phyloP scores from a whole-genome alignment of 2,888 invertebrate species.

The Xanthostigma xanthostigma region DNA sequence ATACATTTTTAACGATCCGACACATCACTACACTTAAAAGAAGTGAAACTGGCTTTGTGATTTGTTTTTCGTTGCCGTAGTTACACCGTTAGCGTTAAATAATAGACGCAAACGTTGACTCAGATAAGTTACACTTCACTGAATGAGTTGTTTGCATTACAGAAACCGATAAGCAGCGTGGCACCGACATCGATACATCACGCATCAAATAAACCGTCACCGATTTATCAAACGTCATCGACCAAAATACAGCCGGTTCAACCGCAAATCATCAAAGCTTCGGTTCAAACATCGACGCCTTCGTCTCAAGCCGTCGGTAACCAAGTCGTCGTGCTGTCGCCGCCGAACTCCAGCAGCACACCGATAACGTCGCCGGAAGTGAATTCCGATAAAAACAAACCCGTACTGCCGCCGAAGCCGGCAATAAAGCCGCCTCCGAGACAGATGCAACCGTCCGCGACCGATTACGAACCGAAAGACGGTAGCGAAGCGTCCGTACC shows the following conservation, averaged over 20 bases:
- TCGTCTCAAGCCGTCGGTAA: constrained; percentile 17
- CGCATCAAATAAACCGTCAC: constrained; percentile 47
- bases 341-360: neutral
- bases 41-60: no score
- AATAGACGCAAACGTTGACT: no score
- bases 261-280: constrained; percentile 48
- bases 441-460: constrained; percentile 24
- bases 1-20: no score
- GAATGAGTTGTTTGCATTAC: constrained; percentile 22
- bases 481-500: constrained; percentile 12
- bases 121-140: no score
- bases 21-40: no score
- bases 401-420: constrained; percentile 74
- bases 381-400: constrained; percentile 34
- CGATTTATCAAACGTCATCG: constrained; percentile 66
- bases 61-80: no score
- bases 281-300: neutral
- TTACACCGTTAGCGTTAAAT: no score
- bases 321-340: constrained; percentile 14
- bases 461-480: constrained; percentile 18
- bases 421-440: constrained; percentile 44
- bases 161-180: constrained; percentile 78
- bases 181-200: constrained; percentile 63
- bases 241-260: constrained; percentile 69
- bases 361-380: no score